Conservation (phyloP, 2,888 invertebrate genomes). For the Eurytoma californica region DNA sequence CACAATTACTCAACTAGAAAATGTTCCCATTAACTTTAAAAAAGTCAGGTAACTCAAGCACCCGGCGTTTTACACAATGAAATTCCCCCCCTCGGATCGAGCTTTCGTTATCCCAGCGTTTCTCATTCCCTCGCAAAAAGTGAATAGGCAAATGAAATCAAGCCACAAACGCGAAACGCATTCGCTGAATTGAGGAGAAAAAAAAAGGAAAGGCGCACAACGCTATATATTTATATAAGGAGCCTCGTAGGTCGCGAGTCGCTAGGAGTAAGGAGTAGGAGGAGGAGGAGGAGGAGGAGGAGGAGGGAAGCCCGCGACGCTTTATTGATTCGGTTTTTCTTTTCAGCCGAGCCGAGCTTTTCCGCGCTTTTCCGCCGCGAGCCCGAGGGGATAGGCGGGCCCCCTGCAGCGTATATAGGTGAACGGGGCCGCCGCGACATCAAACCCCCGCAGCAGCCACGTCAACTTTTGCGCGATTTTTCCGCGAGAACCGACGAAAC, state of each 20-base stretch:
- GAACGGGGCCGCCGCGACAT: too few species aligned
- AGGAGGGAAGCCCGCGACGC: conserved; percentile 59
- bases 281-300: conserved; percentile 52
- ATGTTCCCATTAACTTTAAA: too few species aligned
- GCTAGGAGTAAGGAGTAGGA: conserved; percentile 25
- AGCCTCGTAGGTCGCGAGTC: too few species aligned
- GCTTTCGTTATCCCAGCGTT: too few species aligned
- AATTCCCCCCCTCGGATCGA: too few species aligned
- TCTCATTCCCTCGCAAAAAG: conserved; percentile 1
- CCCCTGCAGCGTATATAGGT: too few species aligned
- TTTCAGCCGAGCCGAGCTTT: conserved; percentile 65
- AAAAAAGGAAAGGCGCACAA: neutral
- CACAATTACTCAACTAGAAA: too few species aligned
- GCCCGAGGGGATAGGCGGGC: neutral
- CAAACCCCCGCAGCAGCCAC: too few species aligned
- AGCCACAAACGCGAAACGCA: neutral
- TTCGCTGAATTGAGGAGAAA: neutral
- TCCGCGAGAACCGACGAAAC: too few species aligned
- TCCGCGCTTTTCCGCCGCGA: conserved; percentile 57
- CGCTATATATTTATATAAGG: neutral
- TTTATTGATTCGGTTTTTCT: conserved; percentile 70
- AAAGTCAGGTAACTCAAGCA: too few species aligned
- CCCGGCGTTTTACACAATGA: too few species aligned
- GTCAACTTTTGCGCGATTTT: too few species aligned
- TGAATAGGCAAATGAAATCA: conserved; percentile 4